phyloP scores from a whole-genome alignment of 2,797 vertebrate species.

The Octomys mimax region DNA sequence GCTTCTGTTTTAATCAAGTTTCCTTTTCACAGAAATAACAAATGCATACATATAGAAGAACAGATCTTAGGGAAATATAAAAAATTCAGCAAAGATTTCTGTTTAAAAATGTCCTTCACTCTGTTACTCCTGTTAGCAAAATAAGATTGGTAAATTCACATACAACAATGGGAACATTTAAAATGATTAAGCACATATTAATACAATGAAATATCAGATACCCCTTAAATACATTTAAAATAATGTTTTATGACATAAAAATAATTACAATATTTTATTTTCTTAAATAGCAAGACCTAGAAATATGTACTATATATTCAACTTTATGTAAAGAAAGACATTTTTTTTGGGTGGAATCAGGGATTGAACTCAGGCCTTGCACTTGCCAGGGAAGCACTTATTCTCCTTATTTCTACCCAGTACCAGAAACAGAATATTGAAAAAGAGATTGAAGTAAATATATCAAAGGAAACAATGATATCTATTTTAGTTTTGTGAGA shows the following conservation, averaged over 20 bases:
- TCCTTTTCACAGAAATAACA: slow-evolving; percentile 40
- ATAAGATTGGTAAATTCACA: neutral
- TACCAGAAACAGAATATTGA: neutral
- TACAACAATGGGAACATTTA: neutral
- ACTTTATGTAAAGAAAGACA: neutral
- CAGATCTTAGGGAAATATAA: neutral
- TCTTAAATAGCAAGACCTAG: neutral
- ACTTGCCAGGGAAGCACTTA: too few relatives aligned
- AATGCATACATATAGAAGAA: neutral
- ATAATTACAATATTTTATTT: slow-evolving; percentile 1
- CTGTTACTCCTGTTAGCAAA: neutral
- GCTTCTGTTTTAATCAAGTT: neutral
- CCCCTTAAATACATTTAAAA: slow-evolving; percentile 10
- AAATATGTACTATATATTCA: neutral
- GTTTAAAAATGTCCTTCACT: neutral
- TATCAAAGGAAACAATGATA: neutral
- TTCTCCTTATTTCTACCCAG: too few relatives aligned
- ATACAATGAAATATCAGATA: slow-evolving; percentile 8
- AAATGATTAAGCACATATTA: neutral
- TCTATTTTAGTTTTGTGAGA: neutral
- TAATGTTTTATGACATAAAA: slow-evolving; percentile 57
- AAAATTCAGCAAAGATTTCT: slow-evolving; percentile 53
- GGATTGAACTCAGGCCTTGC: too few relatives aligned
- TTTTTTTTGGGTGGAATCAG: too few relatives aligned
- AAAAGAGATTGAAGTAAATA: neutral